Base-by-base conservation (phyloP, 2,797 vertebrate genomes). In the Micromesistius poutassou region DNA sequence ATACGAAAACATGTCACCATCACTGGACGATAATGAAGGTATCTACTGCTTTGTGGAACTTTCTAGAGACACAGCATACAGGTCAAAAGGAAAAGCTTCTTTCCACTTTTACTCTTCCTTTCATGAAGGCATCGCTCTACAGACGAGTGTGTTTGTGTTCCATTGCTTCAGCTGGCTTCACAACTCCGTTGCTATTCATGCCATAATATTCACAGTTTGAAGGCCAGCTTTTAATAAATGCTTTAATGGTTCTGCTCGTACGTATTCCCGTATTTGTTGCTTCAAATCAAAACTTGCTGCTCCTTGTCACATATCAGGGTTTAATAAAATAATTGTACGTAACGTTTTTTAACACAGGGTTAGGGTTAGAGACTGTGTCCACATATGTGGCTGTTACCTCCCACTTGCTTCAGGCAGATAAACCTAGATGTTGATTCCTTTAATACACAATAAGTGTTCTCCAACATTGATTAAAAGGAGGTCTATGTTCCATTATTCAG, bases 401-500 rank as follows among this genome's bases (percentile, higher is more conserved):
- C 46, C 46, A 22, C 13, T 1, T 75, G 86, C 77, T 76, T 73
- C 75, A 75, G 73, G 73, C 73, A 81, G 82, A 73, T 79, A 80
- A 79, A n/a, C 80, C 36, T 25, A 13, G 6, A 25, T 6, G 35
- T 55, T 30, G 30, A 6, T 72, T 79, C 80, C 73, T n/a, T 77
- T 85, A 87, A 87, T 85, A 82, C 81, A 82, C 77, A 85, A 80
- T 85, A 86, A 84, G 81, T 76, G 35, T 83, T 88, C 83, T 82
- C 81, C 83, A 90, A 87, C 79, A 78, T 79, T 81, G 81, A 84
- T 87, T 82, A 81, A 87, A 86, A 80, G 79, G 80, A 89, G 81
- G 88, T 88, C 87, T 91, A 75, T 86, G 46, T 55, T 83, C 80
- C 80, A 87, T 91, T 89, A 90, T 91, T 90, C 42, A 88, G 84